Conservation (phyloP, 2,888 invertebrate genomes). For the Doris montereyensis region DNA sequence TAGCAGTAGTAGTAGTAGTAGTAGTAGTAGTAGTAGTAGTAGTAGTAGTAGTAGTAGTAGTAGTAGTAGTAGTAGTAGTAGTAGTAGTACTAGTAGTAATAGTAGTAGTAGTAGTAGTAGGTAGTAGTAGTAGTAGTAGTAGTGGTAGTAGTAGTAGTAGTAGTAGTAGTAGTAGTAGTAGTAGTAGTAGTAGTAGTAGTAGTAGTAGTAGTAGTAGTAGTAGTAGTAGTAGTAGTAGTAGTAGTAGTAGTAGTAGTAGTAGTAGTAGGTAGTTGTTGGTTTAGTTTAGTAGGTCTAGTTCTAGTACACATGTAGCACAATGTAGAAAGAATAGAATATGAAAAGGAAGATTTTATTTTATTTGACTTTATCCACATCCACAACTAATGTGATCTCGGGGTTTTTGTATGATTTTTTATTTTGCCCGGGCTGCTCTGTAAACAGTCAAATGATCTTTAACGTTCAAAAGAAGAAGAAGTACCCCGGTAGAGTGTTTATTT, state of each 20-base stretch:
- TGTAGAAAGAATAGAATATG: not conserved
- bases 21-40: not conserved
- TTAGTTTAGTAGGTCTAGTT: not conserved
- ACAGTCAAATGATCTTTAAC: too few relatives aligned
- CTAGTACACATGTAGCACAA: not conserved
- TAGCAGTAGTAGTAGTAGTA: not conserved
- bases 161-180: conserved; percentile 1
- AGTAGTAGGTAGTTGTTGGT: not conserved
- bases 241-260: not conserved
- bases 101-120: not conserved
- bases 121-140: not conserved
- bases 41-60: not conserved
- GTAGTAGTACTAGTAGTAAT: not conserved
- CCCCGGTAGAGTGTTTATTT: not conserved
- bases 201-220: not conserved
- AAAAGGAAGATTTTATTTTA: too few relatives aligned
- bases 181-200: not conserved
- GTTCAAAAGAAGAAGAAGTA: not conserved
- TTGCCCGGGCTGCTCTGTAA: too few relatives aligned
- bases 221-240: not conserved
- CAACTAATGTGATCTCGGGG: too few relatives aligned
- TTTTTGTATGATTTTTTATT: too few relatives aligned
- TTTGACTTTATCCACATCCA: too few relatives aligned
- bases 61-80: not conserved
- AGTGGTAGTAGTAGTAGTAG: not conserved